Evolutionary conservation across 2,797 vertebrate species (phyloP).

Genomic region (Naso thynnoides): DNA sequence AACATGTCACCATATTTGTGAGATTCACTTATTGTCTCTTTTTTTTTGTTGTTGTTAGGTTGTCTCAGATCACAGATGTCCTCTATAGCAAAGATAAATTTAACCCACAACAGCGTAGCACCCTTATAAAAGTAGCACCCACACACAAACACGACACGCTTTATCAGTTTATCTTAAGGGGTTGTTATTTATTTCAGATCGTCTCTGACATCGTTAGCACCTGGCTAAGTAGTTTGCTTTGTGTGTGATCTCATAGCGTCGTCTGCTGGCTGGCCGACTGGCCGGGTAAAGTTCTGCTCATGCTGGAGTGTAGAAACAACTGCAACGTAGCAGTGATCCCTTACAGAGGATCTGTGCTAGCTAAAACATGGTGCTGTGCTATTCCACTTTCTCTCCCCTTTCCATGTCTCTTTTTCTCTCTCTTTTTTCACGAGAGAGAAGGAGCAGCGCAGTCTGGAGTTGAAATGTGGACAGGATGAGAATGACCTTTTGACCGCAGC

Average conservation of each 20-base stretch:
- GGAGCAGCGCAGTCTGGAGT: slow-evolving; percentile 42
- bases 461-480: slow-evolving; percentile 62
- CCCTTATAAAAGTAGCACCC: slow-evolving; percentile 13
- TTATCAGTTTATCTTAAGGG: slow-evolving; percentile 30
- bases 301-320: slow-evolving; percentile 67
- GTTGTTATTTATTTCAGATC: slow-evolving; percentile 15
- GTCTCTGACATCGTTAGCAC: slow-evolving; percentile 47
- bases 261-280: slow-evolving; percentile 50
- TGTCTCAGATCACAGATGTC: slow-evolving; percentile 35
- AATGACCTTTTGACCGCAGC: slow-evolving; percentile 61
- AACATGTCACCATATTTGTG: background rate
- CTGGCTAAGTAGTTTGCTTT: slow-evolving; percentile 60
- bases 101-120: slow-evolving; percentile 1
- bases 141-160: background rate
- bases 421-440: slow-evolving; percentile 52
- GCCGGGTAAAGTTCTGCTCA: slow-evolving; percentile 57
- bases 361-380: slow-evolving; percentile 62
- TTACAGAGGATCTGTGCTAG: slow-evolving; percentile 57
- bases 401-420: slow-evolving; percentile 23
- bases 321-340: slow-evolving; percentile 66
- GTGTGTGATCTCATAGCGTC: slow-evolving; percentile 53
- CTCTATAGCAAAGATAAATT: slow-evolving; percentile 33
- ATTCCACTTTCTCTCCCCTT: slow-evolving; percentile 14
- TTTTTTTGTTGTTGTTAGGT: slow-evolving; percentile 10
- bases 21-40: slow-evolving; percentile 35